A percentile compares a stretch with the other conserved stretches of the same genome.
Evolutionary conservation across 2,113 vertebrate species (phyloP).

Genomic region (Jaculus jaculus): DNA sequence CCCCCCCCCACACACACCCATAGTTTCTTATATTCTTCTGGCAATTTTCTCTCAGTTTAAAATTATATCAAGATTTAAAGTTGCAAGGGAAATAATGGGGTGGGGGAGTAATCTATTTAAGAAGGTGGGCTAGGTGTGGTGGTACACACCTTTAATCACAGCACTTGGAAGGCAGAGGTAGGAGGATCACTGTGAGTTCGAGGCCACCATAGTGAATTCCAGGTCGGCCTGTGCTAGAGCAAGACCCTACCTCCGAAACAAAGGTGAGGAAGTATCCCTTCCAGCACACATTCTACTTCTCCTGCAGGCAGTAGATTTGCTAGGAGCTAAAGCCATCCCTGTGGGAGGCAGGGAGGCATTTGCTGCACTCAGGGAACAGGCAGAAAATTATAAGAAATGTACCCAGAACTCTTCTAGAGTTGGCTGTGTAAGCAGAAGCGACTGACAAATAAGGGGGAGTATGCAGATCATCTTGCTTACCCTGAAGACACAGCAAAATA

Average conservation of each 20-base stretch:
- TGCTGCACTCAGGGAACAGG: not conserved
- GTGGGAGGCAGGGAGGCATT: not conserved
- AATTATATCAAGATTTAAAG: slow-evolving; percentile 14
- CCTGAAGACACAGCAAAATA: not conserved
- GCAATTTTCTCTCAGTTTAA: not conserved
- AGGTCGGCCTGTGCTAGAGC: too few species aligned
- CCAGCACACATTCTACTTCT: not conserved
- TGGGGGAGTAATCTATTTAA: not conserved
- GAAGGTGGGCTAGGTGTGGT: not conserved
- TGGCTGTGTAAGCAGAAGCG: not conserved
- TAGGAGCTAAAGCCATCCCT: not conserved
- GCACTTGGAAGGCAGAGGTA: too few species aligned
- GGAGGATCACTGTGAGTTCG: too few species aligned
- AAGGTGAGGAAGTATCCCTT: not conserved
- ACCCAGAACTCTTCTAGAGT: not conserved
- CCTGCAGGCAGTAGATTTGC: not conserved
- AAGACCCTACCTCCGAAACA: too few species aligned
- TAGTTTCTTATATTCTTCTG: not conserved
- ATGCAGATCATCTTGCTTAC: not conserved
- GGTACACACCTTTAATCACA: too few species aligned
- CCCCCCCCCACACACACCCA: too few species aligned
- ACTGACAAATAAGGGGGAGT: not conserved
- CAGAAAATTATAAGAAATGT: not conserved
- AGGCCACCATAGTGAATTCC: too few species aligned
- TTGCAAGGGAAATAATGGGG: not conserved